Evolutionary conservation across 2,888 invertebrate species (phyloP).

Genomic region (Anthophora plumipes): DNA sequence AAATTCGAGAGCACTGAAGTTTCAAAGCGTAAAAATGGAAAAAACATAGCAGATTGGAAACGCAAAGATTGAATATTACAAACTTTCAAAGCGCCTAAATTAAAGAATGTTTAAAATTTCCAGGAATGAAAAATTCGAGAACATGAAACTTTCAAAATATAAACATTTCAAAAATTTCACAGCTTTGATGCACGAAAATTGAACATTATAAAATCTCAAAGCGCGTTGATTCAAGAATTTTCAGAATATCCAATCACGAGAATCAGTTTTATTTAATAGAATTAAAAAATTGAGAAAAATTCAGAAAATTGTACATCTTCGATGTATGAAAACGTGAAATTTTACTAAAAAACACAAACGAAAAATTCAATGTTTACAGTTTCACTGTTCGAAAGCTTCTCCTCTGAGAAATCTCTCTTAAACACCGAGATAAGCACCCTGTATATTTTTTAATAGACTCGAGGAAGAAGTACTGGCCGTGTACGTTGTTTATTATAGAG

Average conservation of each 20-base stretch:
- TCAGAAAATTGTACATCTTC: too few species aligned
- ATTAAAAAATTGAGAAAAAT: too few species aligned
- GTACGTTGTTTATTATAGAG: not conserved
- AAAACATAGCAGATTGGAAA: not conserved
- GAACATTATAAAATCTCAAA: too few species aligned
- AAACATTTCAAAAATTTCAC: too few species aligned
- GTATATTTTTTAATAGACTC: not conserved
- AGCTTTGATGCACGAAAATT: too few species aligned
- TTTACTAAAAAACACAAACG: not conserved
- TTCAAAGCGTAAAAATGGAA: not conserved
- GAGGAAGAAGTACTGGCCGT: not conserved
- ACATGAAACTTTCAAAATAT: too few species aligned
- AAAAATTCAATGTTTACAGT: not conserved
- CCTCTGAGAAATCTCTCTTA: not conserved
- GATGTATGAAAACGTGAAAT: not conserved
- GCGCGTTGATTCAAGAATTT: not conserved
- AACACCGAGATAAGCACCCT: not conserved
- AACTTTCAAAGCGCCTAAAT: not conserved
- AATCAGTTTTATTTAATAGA: too few species aligned
- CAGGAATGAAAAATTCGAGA: too few species aligned
- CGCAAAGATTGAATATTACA: not conserved
- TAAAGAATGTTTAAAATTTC: not conserved
- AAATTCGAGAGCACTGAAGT: too few species aligned
- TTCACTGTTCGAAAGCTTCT: not conserved
- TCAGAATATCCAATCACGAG: too few species aligned